Percentiles rank a stretch among this genome's conserved stretches.
These are phyloP conservation scores for Chaenocephalus aceratus DNA, from an alignment of 2,113 vertebrate species.

Conservation along the genomic window DNA sequence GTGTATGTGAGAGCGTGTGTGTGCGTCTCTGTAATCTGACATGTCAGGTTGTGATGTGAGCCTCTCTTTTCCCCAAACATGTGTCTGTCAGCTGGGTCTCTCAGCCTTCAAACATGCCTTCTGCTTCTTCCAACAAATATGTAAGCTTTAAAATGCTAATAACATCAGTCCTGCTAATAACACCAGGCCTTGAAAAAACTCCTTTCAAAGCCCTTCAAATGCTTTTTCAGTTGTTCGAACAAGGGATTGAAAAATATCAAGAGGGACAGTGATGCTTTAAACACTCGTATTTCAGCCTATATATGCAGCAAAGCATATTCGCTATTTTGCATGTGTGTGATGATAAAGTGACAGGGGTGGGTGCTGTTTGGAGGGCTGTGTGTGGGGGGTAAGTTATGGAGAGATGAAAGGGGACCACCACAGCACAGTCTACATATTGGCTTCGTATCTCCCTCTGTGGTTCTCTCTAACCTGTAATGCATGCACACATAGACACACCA, in stretches of 20 bases:
- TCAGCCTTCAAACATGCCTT: constrained; percentile 12
- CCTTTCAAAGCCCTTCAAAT: constrained; percentile 48
- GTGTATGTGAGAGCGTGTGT: neutral
- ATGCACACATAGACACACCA: neutral
- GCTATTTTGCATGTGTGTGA: constrained; percentile 50
- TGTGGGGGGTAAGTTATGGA: constrained; percentile 52
- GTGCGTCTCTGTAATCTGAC: constrained; percentile 1
- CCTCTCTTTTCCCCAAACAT: constrained; percentile 55
- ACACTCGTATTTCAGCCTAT: constrained; percentile 42
- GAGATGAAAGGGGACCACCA: constrained; percentile 77
- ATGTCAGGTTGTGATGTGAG: constrained; percentile 38
- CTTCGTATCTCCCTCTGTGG: constrained; percentile 71
- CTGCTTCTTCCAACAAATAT: constrained; percentile 32
- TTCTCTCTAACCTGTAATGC: constrained; percentile 57
- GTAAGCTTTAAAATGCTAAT: constrained; percentile 61
- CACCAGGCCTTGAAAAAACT: constrained; percentile 45
- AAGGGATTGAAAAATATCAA: constrained; percentile 58
- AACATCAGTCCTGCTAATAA: constrained; percentile 59
- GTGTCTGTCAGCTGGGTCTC: constrained; percentile 62
- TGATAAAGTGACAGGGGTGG: constrained; percentile 61
- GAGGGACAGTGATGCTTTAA: constrained; percentile 56
- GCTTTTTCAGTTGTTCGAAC: constrained; percentile 47
- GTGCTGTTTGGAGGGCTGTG: constrained; percentile 52
- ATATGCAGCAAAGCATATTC: constrained; percentile 61
- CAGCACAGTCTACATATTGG: constrained; percentile 69